A percentile compares a stretch with the other conserved stretches of the same genome.
Conservation (phyloP, 1,140 invertebrate species). For the Anagrus nilaparvatae region DNA sequence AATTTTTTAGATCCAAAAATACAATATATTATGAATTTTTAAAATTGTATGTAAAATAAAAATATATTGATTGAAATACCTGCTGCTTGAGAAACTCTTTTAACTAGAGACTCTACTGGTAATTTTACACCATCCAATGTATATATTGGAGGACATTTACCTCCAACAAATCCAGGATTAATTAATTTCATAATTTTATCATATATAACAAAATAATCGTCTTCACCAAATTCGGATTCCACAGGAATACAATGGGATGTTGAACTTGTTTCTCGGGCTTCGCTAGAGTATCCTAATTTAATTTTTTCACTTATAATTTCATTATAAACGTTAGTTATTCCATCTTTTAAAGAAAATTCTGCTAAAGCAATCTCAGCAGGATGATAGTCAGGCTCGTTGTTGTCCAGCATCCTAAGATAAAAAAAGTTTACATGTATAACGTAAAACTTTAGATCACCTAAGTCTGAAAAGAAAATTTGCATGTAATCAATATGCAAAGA, state of each 20-base stretch:
- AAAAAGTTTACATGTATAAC: slow-evolving; percentile 40
- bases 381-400: slow-evolving; percentile 23
- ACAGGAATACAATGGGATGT: slow-evolving; percentile 42
- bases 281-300: slow-evolving; percentile 42
- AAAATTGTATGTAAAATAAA: background rate
- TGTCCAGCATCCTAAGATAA: slow-evolving; percentile 20
- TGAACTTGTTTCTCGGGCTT: slow-evolving; percentile 38
- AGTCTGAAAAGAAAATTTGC: slow-evolving; percentile 17
- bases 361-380: slow-evolving; percentile 36
- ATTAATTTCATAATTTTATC: slow-evolving; percentile 36
- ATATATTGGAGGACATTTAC: slow-evolving; percentile 39
- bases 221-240: slow-evolving; percentile 25
- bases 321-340: slow-evolving; percentile 42
- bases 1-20: slow-evolving; percentile 5
- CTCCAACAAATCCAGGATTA: slow-evolving; percentile 17
- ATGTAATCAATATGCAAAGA: no score
- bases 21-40: background rate
- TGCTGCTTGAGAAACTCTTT: slow-evolving; percentile 32
- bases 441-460: slow-evolving; percentile 28
- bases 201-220: slow-evolving; percentile 22
- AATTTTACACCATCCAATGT: slow-evolving; percentile 24
- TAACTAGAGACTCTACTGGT: slow-evolving; percentile 28
- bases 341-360: slow-evolving; percentile 42
- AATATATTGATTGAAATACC: slow-evolving; percentile 19
- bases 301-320: slow-evolving; percentile 40